Percentiles rank a stretch among this genome's conserved stretches.
Conservation (phyloP, 2,113 vertebrate genomes). For the Cebidichthys violaceus region DNA sequence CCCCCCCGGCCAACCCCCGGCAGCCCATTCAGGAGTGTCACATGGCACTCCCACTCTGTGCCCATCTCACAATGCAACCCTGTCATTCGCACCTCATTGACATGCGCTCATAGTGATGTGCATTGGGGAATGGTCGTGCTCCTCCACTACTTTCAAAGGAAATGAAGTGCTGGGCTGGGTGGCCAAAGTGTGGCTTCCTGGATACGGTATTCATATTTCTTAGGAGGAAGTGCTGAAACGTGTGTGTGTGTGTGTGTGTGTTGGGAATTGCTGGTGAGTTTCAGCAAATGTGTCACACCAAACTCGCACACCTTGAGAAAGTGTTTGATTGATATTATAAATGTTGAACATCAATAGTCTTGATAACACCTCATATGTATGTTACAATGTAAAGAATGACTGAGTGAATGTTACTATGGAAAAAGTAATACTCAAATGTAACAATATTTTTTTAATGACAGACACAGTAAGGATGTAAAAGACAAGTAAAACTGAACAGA, state of each 20-base stretch:
- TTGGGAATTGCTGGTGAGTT: slow-evolving; percentile 30
- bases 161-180: slow-evolving; percentile 72
- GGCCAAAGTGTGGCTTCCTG: slow-evolving; percentile 82
- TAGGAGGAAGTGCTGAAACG: slow-evolving; percentile 61
- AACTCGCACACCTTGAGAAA: slow-evolving; percentile 25
- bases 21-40: slow-evolving; percentile 79
- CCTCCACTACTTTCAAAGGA: slow-evolving; percentile 71
- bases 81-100: slow-evolving; percentile 84
- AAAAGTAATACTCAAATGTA: background rate
- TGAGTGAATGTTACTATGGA: background rate
- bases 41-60: slow-evolving; percentile 78
- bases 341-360: background rate
- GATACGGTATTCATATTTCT: slow-evolving; percentile 76
- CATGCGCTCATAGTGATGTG: slow-evolving; percentile 80
- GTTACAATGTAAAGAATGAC: background rate
- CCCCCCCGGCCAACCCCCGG: slow-evolving; percentile 69
- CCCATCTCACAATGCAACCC: slow-evolving; percentile 80
- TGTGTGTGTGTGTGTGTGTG: slow-evolving; percentile 28
- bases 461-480: background rate
- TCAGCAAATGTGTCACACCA: slow-evolving; percentile 34
- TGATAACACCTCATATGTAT: background rate
- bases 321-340: background rate
- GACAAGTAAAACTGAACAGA: background rate
- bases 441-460: background rate
- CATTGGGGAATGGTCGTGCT: slow-evolving; percentile 67